A percentile compares a stretch with the other conserved stretches of the same genome.
These are phyloP conservation scores for Verasper variegatus DNA, from an alignment of 2,113 vertebrate species.

Conservation along the genomic window DNA sequence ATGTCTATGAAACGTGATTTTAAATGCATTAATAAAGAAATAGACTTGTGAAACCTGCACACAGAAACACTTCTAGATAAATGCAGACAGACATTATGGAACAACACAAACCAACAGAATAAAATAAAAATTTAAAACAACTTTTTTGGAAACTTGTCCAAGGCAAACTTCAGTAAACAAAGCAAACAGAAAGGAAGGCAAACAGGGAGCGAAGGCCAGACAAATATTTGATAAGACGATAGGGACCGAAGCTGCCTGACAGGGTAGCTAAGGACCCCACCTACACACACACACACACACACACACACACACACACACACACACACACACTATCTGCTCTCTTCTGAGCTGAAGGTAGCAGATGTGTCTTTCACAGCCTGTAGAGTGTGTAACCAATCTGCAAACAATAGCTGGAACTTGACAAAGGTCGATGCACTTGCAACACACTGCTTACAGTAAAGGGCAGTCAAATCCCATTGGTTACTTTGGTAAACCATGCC, in stretches of 20 bases:
- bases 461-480: constrained; percentile 37
- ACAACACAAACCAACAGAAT: constrained; percentile 20
- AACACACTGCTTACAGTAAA: constrained; percentile 62
- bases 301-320: constrained; percentile 37
- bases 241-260: constrained; percentile 73
- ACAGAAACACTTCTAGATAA: neutral
- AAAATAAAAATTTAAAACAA: constrained; percentile 48
- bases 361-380: constrained; percentile 86
- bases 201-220: constrained; percentile 88
- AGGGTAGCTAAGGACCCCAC: constrained; percentile 47
- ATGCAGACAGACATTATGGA: constrained; percentile 7
- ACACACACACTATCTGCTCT: constrained; percentile 43
- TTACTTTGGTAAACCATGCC: constrained; percentile 46
- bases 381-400: constrained; percentile 77
- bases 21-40: neutral
- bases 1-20: neutral
- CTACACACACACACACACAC: constrained; percentile 36
- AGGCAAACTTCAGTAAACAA: constrained; percentile 82
- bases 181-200: constrained; percentile 86
- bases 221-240: constrained; percentile 91
- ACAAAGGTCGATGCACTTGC: constrained; percentile 82
- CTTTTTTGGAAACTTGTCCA: constrained; percentile 76
- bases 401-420: constrained; percentile 84
- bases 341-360: constrained; percentile 75
- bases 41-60: neutral